Conservation (phyloP, 1,140 invertebrate genomes). For the Tribolium madens region DNA sequence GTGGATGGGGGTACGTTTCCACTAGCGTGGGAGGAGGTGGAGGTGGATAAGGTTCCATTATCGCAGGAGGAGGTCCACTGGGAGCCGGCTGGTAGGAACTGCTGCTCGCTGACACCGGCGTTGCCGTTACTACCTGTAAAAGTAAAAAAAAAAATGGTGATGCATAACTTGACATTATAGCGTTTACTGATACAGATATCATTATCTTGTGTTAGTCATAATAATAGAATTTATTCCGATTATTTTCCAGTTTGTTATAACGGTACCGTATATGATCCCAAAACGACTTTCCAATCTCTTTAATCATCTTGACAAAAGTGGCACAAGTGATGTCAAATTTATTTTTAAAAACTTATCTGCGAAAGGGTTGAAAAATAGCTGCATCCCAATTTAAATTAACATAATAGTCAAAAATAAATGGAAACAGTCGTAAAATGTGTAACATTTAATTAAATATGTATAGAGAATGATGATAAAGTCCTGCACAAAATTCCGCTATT, state of each 20-base stretch:
- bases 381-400: too few relatives aligned
- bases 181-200: not conserved
- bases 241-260: not conserved
- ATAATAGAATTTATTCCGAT: conserved; percentile 16
- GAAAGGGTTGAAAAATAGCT: not conserved
- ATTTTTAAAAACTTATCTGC: not conserved
- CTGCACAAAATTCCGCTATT: too few relatives aligned
- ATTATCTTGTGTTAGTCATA: conserved; percentile 23
- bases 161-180: not conserved
- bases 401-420: too few relatives aligned
- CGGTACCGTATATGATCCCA: not conserved
- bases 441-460: not conserved
- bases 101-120: conserved; percentile 63
- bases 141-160: not conserved
- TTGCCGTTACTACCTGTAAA: conserved; percentile 59
- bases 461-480: too few relatives aligned
- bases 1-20: conserved; percentile 70
- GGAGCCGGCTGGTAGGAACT: conserved; percentile 55
- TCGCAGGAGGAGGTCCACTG: conserved; percentile 57
- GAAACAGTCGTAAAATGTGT: not conserved
- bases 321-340: not conserved
- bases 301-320: not conserved
- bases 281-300: not conserved
- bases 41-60: conserved; percentile 68
- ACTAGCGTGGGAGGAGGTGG: conserved; percentile 67